These are phyloP conservation scores for Polyergus mexicanus DNA, from an alignment of 1,140 invertebrate species.

Conservation along the genomic window DNA sequence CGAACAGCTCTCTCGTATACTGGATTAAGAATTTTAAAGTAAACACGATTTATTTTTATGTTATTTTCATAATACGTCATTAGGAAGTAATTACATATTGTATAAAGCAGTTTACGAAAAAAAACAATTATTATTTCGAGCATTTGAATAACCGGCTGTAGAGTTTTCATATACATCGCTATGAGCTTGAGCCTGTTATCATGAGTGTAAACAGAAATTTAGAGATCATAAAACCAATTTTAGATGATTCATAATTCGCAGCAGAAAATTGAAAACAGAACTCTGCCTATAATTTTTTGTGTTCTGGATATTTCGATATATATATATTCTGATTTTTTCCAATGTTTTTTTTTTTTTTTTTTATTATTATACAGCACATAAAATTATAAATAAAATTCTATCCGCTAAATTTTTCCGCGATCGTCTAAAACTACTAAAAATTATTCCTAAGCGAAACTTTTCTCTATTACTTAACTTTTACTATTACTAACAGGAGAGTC, in stretches of 20 bases:
- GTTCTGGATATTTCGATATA: not conserved
- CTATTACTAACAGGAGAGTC: not conserved
- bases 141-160: not conserved
- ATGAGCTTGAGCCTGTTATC: not conserved
- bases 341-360: too few species aligned
- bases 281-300: not conserved
- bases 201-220: not conserved
- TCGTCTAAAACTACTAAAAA: not conserved
- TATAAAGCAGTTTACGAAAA: not conserved
- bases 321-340: too few species aligned
- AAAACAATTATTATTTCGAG: constrained; percentile 1
- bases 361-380: too few species aligned
- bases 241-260: not conserved
- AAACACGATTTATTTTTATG: not conserved
- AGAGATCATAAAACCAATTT: not conserved
- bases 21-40: not conserved
- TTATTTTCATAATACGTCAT: constrained; percentile 2
- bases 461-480: not conserved
- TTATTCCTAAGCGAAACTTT: not conserved
- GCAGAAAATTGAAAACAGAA: not conserved
- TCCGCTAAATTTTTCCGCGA: too few species aligned
- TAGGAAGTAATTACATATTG: not conserved
- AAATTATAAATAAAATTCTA: too few species aligned
- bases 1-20: not conserved
- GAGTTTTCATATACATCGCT: not conserved